phyloP scores from a whole-genome alignment of 2,113 vertebrate species.

The Anolis sagrei region DNA sequence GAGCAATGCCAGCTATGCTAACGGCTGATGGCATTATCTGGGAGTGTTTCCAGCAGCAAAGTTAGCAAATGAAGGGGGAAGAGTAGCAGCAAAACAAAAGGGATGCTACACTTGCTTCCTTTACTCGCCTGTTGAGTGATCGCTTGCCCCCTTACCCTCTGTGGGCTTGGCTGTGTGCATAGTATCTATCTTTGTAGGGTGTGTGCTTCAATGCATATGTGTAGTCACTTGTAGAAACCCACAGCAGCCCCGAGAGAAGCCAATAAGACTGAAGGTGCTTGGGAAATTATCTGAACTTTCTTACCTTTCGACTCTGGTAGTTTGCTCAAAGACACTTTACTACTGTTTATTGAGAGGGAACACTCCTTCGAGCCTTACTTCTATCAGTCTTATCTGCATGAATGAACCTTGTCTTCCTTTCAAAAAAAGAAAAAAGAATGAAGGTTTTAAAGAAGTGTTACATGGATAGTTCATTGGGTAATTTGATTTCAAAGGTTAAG shows the following conservation, averaged over 20 bases:
- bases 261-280: conserved; percentile 65
- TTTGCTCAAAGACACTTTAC: conserved; percentile 64
- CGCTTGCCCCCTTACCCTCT: too few relatives aligned
- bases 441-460: conserved; percentile 36
- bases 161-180: background rate
- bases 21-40: background rate
- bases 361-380: conserved; percentile 67
- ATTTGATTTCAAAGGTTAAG: conserved; percentile 70
- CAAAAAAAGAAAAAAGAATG: background rate
- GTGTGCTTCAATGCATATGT: too few relatives aligned
- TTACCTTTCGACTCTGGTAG: conserved; percentile 63
- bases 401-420: conserved; percentile 69
- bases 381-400: conserved; percentile 68
- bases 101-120: background rate
- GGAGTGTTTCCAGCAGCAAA: background rate
- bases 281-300: conserved; percentile 43
- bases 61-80: background rate
- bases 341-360: conserved; percentile 66
- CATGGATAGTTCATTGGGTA: conserved; percentile 67
- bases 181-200: background rate
- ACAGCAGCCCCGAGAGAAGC: conserved; percentile 14
- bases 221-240: background rate
- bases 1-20: background rate
- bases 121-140: background rate
- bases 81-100: background rate